Percentiles rank a stretch among this genome's conserved stretches.
Evolutionary conservation across 2,797 vertebrate genomes (phyloP).

Genomic region (Falco columbarius): DNA sequence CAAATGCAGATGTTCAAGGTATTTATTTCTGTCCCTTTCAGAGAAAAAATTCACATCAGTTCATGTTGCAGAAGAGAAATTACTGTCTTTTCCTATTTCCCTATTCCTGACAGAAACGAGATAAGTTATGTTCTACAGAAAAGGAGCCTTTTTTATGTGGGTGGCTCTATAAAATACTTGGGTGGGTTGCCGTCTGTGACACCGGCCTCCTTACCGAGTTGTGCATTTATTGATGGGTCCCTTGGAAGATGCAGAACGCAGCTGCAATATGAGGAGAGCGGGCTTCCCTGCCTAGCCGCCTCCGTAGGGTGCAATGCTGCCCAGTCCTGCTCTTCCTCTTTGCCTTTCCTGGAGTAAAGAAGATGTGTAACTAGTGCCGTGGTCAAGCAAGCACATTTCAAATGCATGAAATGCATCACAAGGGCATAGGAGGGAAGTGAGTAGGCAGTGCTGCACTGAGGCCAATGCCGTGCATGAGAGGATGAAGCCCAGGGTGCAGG

Average conservation of each 20-base stretch:
- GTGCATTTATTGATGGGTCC: background rate
- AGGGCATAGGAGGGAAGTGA: background rate
- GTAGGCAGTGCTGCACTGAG: background rate
- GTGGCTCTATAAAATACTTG: background rate
- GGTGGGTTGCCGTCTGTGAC: background rate
- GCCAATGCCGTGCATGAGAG: background rate
- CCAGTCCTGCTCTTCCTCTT: background rate
- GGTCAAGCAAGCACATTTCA: background rate
- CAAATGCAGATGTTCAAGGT: background rate
- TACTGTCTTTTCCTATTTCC: background rate
- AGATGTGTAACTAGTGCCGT: background rate
- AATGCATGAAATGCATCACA: background rate
- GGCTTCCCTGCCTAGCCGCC: background rate
- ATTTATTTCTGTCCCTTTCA: background rate
- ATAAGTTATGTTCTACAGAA: background rate
- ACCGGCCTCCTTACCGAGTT: background rate
- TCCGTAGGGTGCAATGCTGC: background rate
- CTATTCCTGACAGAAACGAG: background rate
- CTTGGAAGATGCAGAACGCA: background rate
- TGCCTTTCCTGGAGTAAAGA: background rate
- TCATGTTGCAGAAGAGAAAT: background rate
- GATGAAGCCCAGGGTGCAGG: background rate
- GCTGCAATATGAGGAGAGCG: background rate
- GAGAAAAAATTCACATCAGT: background rate
- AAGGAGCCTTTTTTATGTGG: background rate